Percentiles rank a stretch among this genome's conserved stretches.
Evolutionary conservation across 2,797 vertebrate genomes (phyloP).

Genomic region (Gobionotothen gibberifrons): DNA sequence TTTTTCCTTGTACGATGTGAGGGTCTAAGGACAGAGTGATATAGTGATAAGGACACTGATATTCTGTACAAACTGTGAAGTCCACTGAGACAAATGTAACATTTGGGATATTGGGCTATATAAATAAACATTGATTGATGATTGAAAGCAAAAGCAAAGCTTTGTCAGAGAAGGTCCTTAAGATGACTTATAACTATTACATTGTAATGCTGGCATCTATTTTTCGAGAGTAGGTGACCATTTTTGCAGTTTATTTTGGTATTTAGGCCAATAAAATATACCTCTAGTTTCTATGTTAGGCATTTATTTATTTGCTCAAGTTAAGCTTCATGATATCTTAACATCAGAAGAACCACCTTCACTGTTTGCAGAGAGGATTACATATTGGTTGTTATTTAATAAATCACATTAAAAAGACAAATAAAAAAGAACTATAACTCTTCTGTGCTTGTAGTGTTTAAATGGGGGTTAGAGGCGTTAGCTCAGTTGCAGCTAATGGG

Average conservation of each 20-base stretch:
- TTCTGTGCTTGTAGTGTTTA: conserved; percentile 9
- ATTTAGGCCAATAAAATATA: conserved; percentile 29
- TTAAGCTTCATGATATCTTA: conserved; percentile 14
- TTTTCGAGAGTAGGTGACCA: conserved; percentile 19
- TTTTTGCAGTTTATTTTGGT: conserved; percentile 19
- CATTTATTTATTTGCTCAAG: conserved; percentile 26
- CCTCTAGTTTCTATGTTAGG: neutral
- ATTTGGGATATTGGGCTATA: too few relatives aligned
- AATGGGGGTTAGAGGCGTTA: conserved; percentile 17
- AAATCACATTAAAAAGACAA: conserved; percentile 17
- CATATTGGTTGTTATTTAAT: conserved; percentile 32
- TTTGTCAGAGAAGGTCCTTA: conserved; percentile 25
- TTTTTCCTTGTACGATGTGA: too few relatives aligned
- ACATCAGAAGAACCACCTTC: conserved; percentile 24
- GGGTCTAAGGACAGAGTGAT: too few relatives aligned
- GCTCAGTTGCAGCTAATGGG: conserved; percentile 34
- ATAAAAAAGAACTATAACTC: conserved; percentile 4
- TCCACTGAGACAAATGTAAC: too few relatives aligned
- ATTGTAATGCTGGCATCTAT: conserved; percentile 24
- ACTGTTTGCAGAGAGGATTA: conserved; percentile 2
- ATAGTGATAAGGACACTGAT: too few relatives aligned
- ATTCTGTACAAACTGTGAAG: too few relatives aligned
- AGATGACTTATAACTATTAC: conserved; percentile 33
- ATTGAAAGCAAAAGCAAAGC: conserved; percentile 6
- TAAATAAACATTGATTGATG: too few relatives aligned